Evolutionary conservation across 2,797 vertebrate species (phyloP), one percentile per base, ranked within the genome.

Genomic region (Threskiornis aethiopicus): DNA sequence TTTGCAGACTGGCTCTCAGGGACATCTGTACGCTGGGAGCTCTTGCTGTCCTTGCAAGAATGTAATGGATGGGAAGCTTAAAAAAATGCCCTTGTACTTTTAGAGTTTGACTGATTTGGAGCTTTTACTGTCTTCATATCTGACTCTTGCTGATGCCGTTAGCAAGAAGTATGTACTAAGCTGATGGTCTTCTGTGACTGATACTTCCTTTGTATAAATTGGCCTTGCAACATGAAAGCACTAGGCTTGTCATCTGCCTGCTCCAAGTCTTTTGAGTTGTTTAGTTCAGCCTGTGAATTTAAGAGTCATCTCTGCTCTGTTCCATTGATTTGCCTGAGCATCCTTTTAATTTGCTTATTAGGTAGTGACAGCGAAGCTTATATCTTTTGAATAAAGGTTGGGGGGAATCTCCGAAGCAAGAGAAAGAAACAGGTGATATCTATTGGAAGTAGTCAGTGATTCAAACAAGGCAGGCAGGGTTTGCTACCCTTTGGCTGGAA

Each of bases 261-360:
- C 46, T 87, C n/a, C 47, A 13, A 31, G 54, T 39, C 66, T 80
- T 72, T 72, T 1, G 12, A 77, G 66, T 10, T 79, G 54, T 66
- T 78, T 9, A 70, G 42, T 29, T 90, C 57, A 84, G 52, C 54
- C 44, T 70, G 31, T 75, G 70, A 73, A 37, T 82, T 90, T 47
- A 62, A 52, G 26, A 21, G 21, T 22, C 42, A 7, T 13, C 6
- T 78, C 47, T 15, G 52, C 47, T 66, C 33, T n/a, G 10, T 79
- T 49, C 49, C 29, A 7, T 5, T 82, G 51, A 52, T 89, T 82
- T 79, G 26, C 49, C 22, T 49, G 31, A 64, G 33, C 7, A 10
- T 87, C 59, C 52, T 83, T 90, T 54, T 46, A 54, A 80, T 92
- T 87, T 78, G 39, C 28, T 86, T 59, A 41, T 79, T 80, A 35